Evolutionary conservation across 2,797 vertebrate genomes (phyloP), one percentile per base, ranked within the genome.

Genomic region (Bufotes viridis): DNA sequence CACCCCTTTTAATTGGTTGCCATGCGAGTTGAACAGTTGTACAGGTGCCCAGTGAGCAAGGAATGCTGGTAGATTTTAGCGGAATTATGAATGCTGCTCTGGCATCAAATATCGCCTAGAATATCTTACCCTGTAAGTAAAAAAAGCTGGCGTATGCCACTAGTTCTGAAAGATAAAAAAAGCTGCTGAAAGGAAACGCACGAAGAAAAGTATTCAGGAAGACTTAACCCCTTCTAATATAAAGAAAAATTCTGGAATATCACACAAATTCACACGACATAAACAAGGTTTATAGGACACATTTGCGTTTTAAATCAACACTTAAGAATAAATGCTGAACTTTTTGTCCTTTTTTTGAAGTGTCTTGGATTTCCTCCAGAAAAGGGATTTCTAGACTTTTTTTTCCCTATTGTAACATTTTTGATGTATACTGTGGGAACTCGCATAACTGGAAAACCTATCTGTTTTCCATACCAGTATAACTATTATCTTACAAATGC

Each of bases 401-500:
- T 8, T 34, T 11, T 49, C 70, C 51, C 24, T 51, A 18, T 20
- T 5, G 18, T 55, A 34, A 24, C 55, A 55, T 72, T 34, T 55
- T 72, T 26, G 51, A 22, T 22, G 53, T 29, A 29, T 74, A 42
- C 72, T 42, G 67, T 75, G 83, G 72, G 57, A 85, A 76, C 24
- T 17, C 13, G 42, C 34, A 76, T 22, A 20, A 24, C 82, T 84
- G 82, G 53, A 75, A 61, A 84, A 74, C 51, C n/a, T 82, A 87
- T 90, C 91, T 58, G 26, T 84, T n/a, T 10, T 18, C 2, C 11
- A n/a, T 78, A 15, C 5, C 49, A 78, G 51, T 13, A 78, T 78
- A 53, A 22, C 49, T 24, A 14, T 78, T 49, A 49, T 49, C 34
- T 74, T 74, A 42, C 34, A 4, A 42, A 42, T 42, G 42, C 42